Evolutionary conservation across 1,140 invertebrate genomes (phyloP).

Genomic region (Hydropsyche tenuis): DNA sequence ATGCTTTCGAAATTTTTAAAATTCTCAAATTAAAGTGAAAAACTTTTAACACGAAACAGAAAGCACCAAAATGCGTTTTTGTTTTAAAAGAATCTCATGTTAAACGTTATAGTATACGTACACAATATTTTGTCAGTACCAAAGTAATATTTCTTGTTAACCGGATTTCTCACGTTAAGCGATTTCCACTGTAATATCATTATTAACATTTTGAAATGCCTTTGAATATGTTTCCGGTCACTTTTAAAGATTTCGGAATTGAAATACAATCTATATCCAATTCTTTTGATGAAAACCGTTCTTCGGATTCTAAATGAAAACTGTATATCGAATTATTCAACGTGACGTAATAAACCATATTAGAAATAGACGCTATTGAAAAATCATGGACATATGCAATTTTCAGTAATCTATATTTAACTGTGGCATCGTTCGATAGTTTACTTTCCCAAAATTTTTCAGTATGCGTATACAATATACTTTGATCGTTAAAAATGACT

Average conservation of each 20-base stretch:
- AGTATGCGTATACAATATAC: neutral
- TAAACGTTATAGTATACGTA: no score
- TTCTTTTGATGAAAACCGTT: neutral
- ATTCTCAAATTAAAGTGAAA: no score
- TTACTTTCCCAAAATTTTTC: conserved; percentile 7
- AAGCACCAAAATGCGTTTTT: no score
- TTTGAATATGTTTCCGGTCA: conserved; percentile 3
- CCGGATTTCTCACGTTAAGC: no score
- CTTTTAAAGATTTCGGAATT: conserved; percentile 20
- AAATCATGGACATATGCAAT: conserved; percentile 11
- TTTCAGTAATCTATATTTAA: conserved; percentile 13
- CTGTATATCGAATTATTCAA: conserved; percentile 13
- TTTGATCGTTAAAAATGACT: neutral
- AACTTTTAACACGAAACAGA: no score
- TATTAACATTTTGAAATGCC: conserved; percentile 9
- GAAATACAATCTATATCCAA: neutral
- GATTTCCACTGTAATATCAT: no score
- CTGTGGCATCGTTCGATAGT: neutral
- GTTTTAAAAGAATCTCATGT: no score
- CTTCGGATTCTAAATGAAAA: conserved; percentile 5
- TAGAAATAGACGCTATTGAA: neutral
- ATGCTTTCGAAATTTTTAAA: no score
- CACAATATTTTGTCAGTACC: no score
- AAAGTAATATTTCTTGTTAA: no score
- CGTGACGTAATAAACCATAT: conserved; percentile 6